phyloP scores from a whole-genome alignment of 2,888 invertebrate genomes.

The Biston betularia region DNA sequence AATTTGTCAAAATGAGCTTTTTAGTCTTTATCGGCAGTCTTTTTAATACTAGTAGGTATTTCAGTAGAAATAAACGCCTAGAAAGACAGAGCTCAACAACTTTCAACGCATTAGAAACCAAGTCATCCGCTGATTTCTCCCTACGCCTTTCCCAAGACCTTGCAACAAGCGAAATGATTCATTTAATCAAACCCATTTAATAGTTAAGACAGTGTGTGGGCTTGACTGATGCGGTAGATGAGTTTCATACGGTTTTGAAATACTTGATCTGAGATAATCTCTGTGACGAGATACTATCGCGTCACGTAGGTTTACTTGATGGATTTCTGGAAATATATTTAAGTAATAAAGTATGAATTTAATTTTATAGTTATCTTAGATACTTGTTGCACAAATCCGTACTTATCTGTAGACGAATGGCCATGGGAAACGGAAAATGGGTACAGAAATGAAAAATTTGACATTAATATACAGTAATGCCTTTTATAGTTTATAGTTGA shows the following conservation, averaged over 20 bases:
- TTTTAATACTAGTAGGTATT: no score
- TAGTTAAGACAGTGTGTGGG: constrained; percentile 29
- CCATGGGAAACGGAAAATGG: not conserved
- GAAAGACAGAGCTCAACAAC: not conserved
- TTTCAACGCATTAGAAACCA: constrained; percentile 1
- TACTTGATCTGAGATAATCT: constrained; percentile 47
- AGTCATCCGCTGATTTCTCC: constrained; percentile 8
- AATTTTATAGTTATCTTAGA: no score
- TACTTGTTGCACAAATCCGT: not conserved
- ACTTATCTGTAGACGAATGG: not conserved
- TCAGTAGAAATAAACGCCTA: no score
- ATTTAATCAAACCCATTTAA: constrained; percentile 27
- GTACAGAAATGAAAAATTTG: not conserved
- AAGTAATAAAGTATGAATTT: no score
- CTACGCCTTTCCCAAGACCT: constrained; percentile 7
- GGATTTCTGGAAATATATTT: constrained; percentile 17
- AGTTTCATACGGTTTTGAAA: constrained; percentile 50
- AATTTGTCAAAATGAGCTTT: no score
- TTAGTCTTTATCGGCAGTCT: no score
- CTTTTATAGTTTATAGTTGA: not conserved
- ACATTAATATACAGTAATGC: not conserved
- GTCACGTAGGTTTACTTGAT: constrained; percentile 24
- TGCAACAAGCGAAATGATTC: constrained; percentile 17
- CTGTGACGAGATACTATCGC: constrained; percentile 35
- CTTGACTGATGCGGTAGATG: constrained; percentile 52